Evolutionary conservation across 2,888 invertebrate genomes (phyloP).

Genomic region (Chymomyza caudatula): DNA sequence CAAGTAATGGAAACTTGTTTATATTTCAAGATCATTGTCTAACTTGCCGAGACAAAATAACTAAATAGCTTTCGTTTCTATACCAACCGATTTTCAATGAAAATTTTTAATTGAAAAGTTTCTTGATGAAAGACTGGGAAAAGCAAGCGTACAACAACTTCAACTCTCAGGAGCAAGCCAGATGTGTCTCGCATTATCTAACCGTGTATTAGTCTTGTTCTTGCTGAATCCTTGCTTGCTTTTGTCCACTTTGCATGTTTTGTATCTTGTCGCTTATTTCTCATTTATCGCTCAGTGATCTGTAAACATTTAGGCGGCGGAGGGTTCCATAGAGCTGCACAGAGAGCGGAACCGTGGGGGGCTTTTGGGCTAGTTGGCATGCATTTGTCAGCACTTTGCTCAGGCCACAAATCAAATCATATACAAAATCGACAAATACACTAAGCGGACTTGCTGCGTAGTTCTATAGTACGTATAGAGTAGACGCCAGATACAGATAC

Average conservation of each 20-base stretch:
- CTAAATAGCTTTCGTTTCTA: no score
- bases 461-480: neutral
- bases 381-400: neutral
- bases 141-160: neutral
- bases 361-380: neutral
- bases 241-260: neutral
- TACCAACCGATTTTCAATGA: no score
- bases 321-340: neutral
- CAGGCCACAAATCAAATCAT: neutral
- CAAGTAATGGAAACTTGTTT: no score
- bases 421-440: neutral
- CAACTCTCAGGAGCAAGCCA: no score
- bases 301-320: neutral
- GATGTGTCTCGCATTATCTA: neutral
- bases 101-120: no score
- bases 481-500: slow-evolving; percentile 6
- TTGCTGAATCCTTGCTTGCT: neutral
- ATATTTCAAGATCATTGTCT: no score
- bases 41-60: no score
- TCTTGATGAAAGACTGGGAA: no score
- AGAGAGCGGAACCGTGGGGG: neutral
- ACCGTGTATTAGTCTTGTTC: neutral
- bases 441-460: neutral
- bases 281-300: neutral
- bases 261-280: neutral